phyloP scores from a whole-genome alignment of 2,888 invertebrate species.

The Monochamus alternatus region DNA sequence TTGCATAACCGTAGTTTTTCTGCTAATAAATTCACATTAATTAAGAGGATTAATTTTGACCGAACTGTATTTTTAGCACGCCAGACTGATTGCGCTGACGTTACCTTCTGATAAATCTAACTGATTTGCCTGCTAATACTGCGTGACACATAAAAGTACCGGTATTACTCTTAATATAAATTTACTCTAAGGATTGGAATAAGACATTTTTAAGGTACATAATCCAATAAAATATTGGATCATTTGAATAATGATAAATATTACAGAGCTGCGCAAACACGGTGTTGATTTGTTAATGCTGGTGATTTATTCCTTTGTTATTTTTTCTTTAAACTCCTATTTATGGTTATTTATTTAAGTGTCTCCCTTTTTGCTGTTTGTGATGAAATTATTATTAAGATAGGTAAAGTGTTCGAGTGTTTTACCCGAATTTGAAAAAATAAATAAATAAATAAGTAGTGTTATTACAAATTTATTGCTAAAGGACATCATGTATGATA shows the following conservation, averaged over 20 bases:
- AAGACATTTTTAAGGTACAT: background rate
- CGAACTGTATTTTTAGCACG: background rate
- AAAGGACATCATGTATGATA: too few relatives aligned
- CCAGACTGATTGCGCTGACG: background rate
- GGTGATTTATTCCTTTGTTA: constrained; percentile 6
- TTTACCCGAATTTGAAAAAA: too few relatives aligned
- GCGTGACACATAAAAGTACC: background rate
- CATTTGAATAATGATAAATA: constrained; percentile 1
- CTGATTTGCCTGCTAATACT: constrained; percentile 3
- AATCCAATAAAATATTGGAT: constrained; percentile 2
- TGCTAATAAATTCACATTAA: too few relatives aligned
- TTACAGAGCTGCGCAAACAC: background rate
- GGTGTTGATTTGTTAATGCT: constrained; percentile 4
- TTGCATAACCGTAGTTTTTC: too few relatives aligned
- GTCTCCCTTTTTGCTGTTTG: background rate
- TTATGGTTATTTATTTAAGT: background rate
- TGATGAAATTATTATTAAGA: constrained; percentile 2
- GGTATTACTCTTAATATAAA: background rate
- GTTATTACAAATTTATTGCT: too few relatives aligned
- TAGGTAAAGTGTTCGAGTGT: too few relatives aligned
- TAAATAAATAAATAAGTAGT: too few relatives aligned
- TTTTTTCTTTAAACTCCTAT: background rate
- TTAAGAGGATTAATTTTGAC: too few relatives aligned
- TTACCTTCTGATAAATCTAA: background rate
- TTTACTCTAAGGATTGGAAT: background rate